phyloP scores from a whole-genome alignment of 2,113 vertebrate species.

The Sorex fumeus region DNA sequence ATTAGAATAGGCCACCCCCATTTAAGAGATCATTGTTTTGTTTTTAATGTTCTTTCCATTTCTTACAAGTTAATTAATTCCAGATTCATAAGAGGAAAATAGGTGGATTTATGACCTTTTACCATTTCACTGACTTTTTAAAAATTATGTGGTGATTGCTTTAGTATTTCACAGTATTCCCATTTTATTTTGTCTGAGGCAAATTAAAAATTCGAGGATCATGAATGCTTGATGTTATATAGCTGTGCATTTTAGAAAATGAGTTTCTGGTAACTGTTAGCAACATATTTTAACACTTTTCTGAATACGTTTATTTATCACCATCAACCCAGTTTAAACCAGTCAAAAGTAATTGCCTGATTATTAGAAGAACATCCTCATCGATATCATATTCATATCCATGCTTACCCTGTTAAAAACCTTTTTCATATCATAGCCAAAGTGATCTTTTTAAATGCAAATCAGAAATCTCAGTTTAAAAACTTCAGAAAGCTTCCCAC shows the following conservation, averaged over 20 bases:
- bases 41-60: neutral
- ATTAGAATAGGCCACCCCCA: neutral
- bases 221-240: neutral
- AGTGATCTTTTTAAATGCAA: neutral
- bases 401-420: neutral
- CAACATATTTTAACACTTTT: neutral
- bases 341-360: neutral
- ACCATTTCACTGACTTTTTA: neutral
- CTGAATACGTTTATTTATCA: neutral
- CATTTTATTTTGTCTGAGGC: neutral
- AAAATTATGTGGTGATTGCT: constrained; percentile 3
- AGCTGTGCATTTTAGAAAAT: neutral
- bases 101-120: constrained; percentile 13
- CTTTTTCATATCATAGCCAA: constrained; percentile 17
- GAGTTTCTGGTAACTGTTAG: neutral
- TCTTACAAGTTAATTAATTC: neutral
- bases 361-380: neutral
- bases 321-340: neutral
- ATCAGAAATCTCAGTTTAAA: constrained; percentile 36
- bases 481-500: neutral
- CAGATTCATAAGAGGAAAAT: constrained; percentile 37
- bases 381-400: neutral
- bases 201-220: constrained; percentile 10
- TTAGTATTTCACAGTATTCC: neutral
- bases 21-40: neutral